These are phyloP conservation scores for Aspidiotus destructor DNA, from an alignment of 2,888 invertebrate species.

Conservation along the genomic window DNA sequence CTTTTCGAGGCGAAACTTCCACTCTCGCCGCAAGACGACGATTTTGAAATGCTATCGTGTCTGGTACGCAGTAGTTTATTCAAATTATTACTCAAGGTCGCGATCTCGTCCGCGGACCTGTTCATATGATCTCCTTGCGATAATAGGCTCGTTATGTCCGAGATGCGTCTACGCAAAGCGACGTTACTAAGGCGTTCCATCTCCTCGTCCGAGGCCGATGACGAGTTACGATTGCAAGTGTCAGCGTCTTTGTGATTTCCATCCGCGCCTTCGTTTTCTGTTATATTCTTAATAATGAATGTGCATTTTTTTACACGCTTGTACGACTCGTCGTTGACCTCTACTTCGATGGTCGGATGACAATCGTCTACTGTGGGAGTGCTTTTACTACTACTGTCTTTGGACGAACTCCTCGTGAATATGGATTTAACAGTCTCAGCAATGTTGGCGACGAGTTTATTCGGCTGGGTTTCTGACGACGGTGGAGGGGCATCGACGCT, in stretches of 20 bases:
- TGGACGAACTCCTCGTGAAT: neutral
- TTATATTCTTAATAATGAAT: constrained; percentile 21
- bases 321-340: constrained; percentile 20
- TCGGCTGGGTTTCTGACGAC: too few relatives aligned
- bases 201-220: neutral
- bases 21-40: neutral
- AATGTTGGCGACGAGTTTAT: too few relatives aligned
- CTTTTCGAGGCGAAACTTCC: constrained; percentile 36
- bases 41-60: constrained; percentile 21
- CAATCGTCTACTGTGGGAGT: neutral
- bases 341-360: neutral
- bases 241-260: neutral
- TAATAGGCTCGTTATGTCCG: constrained; percentile 22
- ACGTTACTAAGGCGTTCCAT: neutral
- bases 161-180: constrained; percentile 18
- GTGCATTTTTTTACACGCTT: constrained; percentile 20
- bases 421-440: too few relatives aligned
- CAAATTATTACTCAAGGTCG: constrained; percentile 14
- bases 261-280: neutral
- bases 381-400: neutral
- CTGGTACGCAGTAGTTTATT: constrained; percentile 12
- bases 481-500: too few relatives aligned
- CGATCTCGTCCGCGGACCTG: constrained; percentile 15
- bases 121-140: constrained; percentile 1
- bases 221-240: too few relatives aligned